Conservation (phyloP, 2,888 invertebrate species). For the Drosophila buzzatii region DNA sequence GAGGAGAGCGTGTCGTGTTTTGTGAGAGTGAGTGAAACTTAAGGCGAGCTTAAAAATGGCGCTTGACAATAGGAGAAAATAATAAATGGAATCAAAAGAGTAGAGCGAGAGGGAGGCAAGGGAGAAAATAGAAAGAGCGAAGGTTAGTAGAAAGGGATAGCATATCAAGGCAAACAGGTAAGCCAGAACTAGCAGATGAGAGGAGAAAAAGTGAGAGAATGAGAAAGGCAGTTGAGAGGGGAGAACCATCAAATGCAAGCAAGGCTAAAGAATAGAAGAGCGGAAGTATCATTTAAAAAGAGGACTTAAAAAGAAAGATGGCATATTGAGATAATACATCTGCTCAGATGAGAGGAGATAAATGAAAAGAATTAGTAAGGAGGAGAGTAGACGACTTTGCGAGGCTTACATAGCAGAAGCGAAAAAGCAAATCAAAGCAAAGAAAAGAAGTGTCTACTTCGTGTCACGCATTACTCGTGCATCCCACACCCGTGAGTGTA, state of each 20-base stretch:
- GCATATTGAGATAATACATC: too few relatives aligned
- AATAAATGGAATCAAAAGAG: too few relatives aligned
- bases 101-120: not conserved
- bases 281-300: not conserved
- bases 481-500: not conserved
- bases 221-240: not conserved
- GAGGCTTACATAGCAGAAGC: too few relatives aligned
- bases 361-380: too few relatives aligned
- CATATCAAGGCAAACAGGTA: too few relatives aligned
- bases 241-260: too few relatives aligned
- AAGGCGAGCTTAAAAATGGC: too few relatives aligned
- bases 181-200: not conserved
- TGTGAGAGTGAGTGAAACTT: not conserved
- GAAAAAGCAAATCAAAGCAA: not conserved
- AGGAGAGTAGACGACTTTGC: too few relatives aligned
- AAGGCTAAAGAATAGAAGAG: too few relatives aligned
- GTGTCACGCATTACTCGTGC: not conserved
- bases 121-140: not conserved
- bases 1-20: slow-evolving; percentile 5
- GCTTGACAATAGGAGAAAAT: not conserved
- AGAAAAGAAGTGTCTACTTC: not conserved
- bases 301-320: too few relatives aligned
- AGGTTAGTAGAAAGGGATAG: not conserved
- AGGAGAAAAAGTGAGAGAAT: not conserved
- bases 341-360: too few relatives aligned